phyloP scores from a whole-genome alignment of 2,888 invertebrate species.

The Erebia aethiops region DNA sequence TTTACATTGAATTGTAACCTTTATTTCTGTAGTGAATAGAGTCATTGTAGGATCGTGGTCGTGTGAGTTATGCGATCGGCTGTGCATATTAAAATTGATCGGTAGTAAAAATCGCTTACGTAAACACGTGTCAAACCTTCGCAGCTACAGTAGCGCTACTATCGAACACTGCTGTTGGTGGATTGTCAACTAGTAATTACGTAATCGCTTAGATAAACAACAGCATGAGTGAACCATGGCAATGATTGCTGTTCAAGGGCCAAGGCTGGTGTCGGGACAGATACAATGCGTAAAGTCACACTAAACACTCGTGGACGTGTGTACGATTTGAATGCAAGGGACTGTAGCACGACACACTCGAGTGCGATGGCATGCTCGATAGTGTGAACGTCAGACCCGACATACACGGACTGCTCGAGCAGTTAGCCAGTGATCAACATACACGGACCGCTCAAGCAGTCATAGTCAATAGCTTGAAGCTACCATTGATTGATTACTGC shows the following conservation, averaged over 20 bases:
- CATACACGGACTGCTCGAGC: too few species aligned
- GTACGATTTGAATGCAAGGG: not conserved
- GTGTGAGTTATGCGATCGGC: not conserved
- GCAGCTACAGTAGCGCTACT: not conserved
- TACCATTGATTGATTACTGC: too few species aligned
- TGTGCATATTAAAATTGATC: slow-evolving; percentile 13
- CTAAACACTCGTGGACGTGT: not conserved
- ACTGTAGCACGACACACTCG: too few species aligned
- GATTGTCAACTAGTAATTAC: slow-evolving; percentile 20
- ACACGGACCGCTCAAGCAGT: too few species aligned
- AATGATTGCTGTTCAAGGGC: slow-evolving; percentile 36
- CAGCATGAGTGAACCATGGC: slow-evolving; percentile 35
- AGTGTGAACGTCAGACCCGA: too few species aligned
- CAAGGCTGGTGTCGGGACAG: not conserved
- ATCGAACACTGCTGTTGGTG: slow-evolving; percentile 4
- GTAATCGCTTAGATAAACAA: slow-evolving; percentile 24
- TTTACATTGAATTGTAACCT: not conserved
- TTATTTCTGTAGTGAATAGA: not conserved
- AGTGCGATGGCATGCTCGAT: too few species aligned
- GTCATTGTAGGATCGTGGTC: not conserved
- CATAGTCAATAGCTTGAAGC: too few species aligned
- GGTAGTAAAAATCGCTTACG: slow-evolving; percentile 21
- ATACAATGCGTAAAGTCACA: not conserved
- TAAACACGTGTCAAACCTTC: slow-evolving; percentile 13
- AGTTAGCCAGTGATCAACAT: too few species aligned